A percentile compares a stretch with the other conserved stretches of the same genome.
These are phyloP conservation scores for Neoniphon sammara DNA, from an alignment of 2,797 vertebrate genomes.

Conservation along the genomic window DNA sequence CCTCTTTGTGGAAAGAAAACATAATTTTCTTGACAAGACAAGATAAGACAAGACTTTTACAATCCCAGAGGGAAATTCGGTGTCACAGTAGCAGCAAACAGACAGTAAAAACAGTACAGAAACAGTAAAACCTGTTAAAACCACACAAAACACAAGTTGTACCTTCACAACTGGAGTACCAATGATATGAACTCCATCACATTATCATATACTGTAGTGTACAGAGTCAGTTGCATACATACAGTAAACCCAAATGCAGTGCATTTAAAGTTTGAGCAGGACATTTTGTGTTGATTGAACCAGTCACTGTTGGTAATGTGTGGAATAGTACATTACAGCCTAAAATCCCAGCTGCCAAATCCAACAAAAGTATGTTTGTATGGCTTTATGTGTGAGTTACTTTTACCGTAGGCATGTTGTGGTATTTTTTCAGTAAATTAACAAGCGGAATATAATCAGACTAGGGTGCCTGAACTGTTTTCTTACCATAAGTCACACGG, in stretches of 20 bases:
- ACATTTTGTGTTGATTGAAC: conserved; percentile 25
- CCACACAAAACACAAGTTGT: neutral
- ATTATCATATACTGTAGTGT: neutral
- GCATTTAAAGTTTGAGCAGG: conserved; percentile 2
- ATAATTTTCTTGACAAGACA: neutral
- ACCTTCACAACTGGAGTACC: neutral
- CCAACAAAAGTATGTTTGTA: conserved; percentile 53
- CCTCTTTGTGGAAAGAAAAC: neutral
- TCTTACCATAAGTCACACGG: conserved; percentile 43
- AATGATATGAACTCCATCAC: no score
- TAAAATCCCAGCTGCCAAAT: conserved; percentile 33
- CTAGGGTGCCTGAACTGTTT: conserved; percentile 48
- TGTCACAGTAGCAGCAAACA: no score
- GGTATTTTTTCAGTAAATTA: conserved; percentile 52
- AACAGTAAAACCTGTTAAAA: no score
- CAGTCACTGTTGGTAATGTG: conserved; percentile 40
- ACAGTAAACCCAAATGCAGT: neutral
- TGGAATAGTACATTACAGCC: conserved; percentile 23
- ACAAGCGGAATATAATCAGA: conserved; percentile 53
- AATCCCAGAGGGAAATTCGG: no score
- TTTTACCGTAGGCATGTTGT: conserved; percentile 27
- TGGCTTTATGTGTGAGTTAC: conserved; percentile 22
- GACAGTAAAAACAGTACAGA: no score
- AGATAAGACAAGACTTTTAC: neutral
- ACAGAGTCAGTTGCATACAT: neutral